phyloP scores from a whole-genome alignment of 2,888 invertebrate genomes.

The Melanargia galathea region DNA sequence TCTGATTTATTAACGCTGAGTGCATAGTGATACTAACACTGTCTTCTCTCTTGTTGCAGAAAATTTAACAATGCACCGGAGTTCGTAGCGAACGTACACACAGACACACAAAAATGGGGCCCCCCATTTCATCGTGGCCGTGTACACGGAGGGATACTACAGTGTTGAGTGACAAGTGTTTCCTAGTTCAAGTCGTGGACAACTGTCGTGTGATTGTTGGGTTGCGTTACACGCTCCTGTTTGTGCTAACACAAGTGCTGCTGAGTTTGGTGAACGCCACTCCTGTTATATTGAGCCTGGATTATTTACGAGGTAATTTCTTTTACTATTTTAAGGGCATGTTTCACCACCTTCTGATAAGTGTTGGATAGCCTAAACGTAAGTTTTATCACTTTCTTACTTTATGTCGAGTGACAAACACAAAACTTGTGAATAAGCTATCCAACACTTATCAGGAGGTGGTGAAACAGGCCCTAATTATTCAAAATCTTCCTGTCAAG shows the following conservation, averaged over 20 bases:
- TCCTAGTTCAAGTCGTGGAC: conserved; percentile 50
- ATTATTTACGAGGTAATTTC: conserved; percentile 72
- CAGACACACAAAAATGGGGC: conserved; percentile 58
- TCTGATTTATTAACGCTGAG: no score
- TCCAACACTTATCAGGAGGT: no score
- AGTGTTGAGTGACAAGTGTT: conserved; percentile 53
- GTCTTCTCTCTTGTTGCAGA: conserved; percentile 56
- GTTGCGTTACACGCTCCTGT: conserved; percentile 61
- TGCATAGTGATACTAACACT: not conserved
- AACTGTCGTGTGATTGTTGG: conserved; percentile 55
- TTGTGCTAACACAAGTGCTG: conserved; percentile 63
- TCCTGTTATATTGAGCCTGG: conserved; percentile 70
- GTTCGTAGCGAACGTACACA: conserved; percentile 49
- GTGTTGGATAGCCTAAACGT: no score
- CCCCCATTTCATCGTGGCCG: conserved; percentile 66
- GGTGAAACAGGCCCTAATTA: no score
- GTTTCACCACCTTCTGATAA: no score
- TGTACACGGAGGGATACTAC: conserved; percentile 49
- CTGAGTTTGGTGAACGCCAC: conserved; percentile 64
- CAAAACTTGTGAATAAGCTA: no score
- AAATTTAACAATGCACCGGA: conserved; percentile 35
- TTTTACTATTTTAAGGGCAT: not conserved
- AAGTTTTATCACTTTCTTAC: no score
- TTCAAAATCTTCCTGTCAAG: no score
- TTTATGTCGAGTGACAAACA: no score